These are phyloP conservation scores for Artibeus lituratus DNA, from an alignment of 2,797 vertebrate genomes.

Conservation along the genomic window DNA sequence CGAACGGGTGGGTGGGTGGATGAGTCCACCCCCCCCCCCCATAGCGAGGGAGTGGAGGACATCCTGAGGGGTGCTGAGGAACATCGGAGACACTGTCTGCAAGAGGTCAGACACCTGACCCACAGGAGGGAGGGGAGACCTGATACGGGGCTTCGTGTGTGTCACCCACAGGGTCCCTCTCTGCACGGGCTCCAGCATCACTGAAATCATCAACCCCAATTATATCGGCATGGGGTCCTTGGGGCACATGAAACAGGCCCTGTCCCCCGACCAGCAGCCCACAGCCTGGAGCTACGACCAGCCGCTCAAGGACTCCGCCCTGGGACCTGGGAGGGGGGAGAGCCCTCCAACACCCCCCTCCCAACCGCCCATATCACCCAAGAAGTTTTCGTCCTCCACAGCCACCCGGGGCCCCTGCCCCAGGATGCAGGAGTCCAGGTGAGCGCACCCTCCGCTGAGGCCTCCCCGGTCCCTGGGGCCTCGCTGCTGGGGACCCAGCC, in stretches of 20 bases:
- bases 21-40: not conserved
- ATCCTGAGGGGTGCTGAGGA: rapidly evolving
- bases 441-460: slow-evolving; percentile 69
- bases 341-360: slow-evolving; percentile 84
- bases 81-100: not conserved
- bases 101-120: not conserved
- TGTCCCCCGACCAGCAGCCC: slow-evolving; percentile 81
- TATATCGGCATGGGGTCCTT: slow-evolving; percentile 87
- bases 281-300: slow-evolving; percentile 88
- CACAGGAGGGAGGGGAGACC: not conserved
- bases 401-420: slow-evolving; percentile 77
- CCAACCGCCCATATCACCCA: slow-evolving; percentile 81
- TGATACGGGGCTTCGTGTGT: not conserved
- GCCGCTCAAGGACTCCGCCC: slow-evolving; percentile 79
- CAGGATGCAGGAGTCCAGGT: slow-evolving; percentile 84
- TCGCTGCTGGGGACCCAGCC: rapidly evolving
- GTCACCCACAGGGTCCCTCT: slow-evolving; percentile 75
- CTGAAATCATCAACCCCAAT: slow-evolving; percentile 90
- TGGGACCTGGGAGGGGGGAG: slow-evolving; percentile 73
- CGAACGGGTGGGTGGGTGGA: not conserved
- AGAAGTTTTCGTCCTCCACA: slow-evolving; percentile 79
- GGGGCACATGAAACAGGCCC: slow-evolving; percentile 76
- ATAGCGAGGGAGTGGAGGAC: not conserved
- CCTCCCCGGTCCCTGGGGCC: not conserved
- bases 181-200: slow-evolving; percentile 67